Percentiles rank a stretch among this genome's conserved stretches.
phyloP scores from a whole-genome alignment of 2,888 invertebrate species.

The Leistus spinibarbis region DNA sequence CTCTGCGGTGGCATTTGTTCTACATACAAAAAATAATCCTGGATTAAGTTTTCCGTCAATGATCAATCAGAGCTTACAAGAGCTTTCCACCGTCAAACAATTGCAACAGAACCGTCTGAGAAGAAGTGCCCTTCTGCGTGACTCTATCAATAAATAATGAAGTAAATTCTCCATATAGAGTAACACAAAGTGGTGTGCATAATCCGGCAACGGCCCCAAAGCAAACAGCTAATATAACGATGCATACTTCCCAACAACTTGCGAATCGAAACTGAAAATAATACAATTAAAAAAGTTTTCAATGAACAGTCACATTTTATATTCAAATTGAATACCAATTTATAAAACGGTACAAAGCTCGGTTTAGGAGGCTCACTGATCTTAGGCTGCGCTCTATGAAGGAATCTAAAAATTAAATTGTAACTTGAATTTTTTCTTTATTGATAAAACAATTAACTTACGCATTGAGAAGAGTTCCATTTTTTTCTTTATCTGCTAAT shows the following conservation, averaged over 20 bases:
- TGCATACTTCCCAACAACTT: slow-evolving; percentile 7
- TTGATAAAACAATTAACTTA: slow-evolving; percentile 1
- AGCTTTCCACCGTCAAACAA: slow-evolving; percentile 61
- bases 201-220: slow-evolving; percentile 56
- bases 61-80: slow-evolving; percentile 56
- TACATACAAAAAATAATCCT: slow-evolving; percentile 48
- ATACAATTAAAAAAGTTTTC: slow-evolving; percentile 43
- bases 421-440: not conserved
- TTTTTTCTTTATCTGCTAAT: slow-evolving; percentile 3
- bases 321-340: slow-evolving; percentile 13
- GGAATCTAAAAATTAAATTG: not conserved
- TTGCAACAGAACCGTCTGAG: slow-evolving; percentile 56
- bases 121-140: slow-evolving; percentile 54
- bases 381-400: slow-evolving; percentile 2
- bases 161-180: slow-evolving; percentile 67
- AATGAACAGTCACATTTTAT: not conserved
- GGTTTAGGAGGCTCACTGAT: slow-evolving; percentile 2
- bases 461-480: too few species aligned
- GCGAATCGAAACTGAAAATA: slow-evolving; percentile 28
- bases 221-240: slow-evolving; percentile 4
- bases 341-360: slow-evolving; percentile 19
- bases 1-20: slow-evolving; percentile 58
- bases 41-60: slow-evolving; percentile 44
- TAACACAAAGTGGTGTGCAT: slow-evolving; percentile 63
- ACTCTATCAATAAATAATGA: slow-evolving; percentile 65